Evolutionary conservation across 37 sponge, comb jelly and placozoan genomes (phyloP), one percentile per base, ranked within the genome.

Genomic region (Aphrocallistes beatrix): DNA sequence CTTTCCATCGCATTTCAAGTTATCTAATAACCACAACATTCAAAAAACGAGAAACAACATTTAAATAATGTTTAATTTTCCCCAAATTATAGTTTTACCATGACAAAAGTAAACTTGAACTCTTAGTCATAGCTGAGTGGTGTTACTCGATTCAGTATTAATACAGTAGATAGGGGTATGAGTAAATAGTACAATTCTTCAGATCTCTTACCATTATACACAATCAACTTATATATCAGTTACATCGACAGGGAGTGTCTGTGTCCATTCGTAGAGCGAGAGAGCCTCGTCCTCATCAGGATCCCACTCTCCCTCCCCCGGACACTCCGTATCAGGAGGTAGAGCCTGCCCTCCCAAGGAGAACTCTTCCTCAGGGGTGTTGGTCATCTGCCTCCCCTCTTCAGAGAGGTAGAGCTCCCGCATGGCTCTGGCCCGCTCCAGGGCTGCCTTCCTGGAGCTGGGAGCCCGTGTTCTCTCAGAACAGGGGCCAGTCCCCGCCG

Each of bases 211-310:
- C n/a, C n/a, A n/a, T n/a, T n/a, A n/a, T n/a, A 60, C 25, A 60
- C 6, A 8, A 19, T 25, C 21, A 3, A 13, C 75, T 60, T 30
- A 60, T 30, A 60, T 19, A 13, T 60, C 75, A 19, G 75, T 28
- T 32, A 60, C 75, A 13, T 60, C 75, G 25, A 60, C 75, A 60
- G 75, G 75, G 25, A 60, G 75, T 3, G 75, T 60, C 34, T 60
- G 75, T 60, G 75, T 60, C 75, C 75, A 60, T 13, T 60, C 75
- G 34, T 60, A 60, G 75, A 60, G 75, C 34, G 75, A 60, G 25
- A 60, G 34, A 60, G 75, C 75, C 34, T 60, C 75, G 34, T 60
- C 75, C 10, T 60, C 75, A 19, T 60, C 75, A 60, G 10, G 28
- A 47, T 47, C 49, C 13, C 17, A 13, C 13, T 47, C 49, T 21